phyloP scores from a whole-genome alignment of 2,113 vertebrate species.

The Micronycteris hirsuta region DNA sequence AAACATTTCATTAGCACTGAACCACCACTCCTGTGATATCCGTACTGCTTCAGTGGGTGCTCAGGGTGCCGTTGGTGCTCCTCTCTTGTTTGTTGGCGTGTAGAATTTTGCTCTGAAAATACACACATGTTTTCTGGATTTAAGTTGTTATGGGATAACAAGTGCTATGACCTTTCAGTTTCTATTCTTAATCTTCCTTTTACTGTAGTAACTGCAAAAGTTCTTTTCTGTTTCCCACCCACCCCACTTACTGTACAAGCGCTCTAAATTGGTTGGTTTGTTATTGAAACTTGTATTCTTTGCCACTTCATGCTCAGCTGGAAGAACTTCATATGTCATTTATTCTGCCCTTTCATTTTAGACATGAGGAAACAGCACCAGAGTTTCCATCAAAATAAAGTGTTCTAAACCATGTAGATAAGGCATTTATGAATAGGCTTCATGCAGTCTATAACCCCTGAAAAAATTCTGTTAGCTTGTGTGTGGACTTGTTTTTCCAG shows the following conservation, averaged over 20 bases:
- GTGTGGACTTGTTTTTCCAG: background rate
- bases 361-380: background rate
- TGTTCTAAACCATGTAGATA: background rate
- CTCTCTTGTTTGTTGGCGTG: background rate
- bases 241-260: background rate
- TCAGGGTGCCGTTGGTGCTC: background rate
- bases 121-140: background rate
- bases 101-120: background rate
- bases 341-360: background rate
- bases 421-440: background rate
- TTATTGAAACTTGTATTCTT: background rate
- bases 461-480: background rate
- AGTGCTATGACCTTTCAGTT: background rate
- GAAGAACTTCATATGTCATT: background rate
- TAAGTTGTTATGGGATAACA: background rate
- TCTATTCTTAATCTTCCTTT: background rate
- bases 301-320: background rate
- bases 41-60: background rate
- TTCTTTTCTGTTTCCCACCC: background rate
- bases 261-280: background rate
- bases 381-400: background rate
- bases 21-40: background rate
- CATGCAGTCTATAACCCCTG: background rate
- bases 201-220: background rate
- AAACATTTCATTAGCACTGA: background rate